Conservation (phyloP, 2,113 vertebrate genomes). For the Tupaia tana region DNA sequence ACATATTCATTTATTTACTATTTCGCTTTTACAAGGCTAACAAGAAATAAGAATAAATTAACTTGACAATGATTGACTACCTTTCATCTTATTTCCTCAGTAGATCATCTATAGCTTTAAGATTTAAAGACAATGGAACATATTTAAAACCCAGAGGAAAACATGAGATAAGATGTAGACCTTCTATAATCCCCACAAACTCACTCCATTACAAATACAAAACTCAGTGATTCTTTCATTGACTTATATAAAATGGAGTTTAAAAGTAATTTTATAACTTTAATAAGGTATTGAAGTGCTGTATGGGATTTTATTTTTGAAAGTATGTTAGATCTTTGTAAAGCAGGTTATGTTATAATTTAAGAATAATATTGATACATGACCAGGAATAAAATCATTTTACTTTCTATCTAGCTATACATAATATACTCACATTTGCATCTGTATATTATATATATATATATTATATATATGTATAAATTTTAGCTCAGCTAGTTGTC, state of each 20-base stretch:
- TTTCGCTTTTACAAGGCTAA: not conserved
- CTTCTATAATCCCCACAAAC: not conserved
- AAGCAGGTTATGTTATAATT: not conserved
- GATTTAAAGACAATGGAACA: not conserved
- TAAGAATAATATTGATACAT: not conserved
- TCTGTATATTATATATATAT: not conserved
- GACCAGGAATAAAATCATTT: not conserved
- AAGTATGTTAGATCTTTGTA: constrained; percentile 29
- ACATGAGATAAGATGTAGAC: not conserved
- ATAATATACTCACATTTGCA: not conserved
- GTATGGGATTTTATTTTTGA: constrained; percentile 25
- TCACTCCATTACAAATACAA: not conserved
- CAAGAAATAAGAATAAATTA: not conserved
- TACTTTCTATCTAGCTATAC: not conserved
- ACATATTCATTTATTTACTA: not conserved
- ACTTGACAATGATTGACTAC: not conserved
- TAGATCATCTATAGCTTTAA: not conserved
- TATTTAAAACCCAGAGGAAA: not conserved
- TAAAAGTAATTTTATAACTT: not conserved
- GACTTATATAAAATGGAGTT: not conserved
- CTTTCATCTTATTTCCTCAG: not conserved
- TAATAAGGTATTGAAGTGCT: not conserved
- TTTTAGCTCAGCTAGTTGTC: not conserved
- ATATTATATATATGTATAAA: not conserved
- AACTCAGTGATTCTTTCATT: not conserved